phyloP scores from a whole-genome alignment of 2,797 vertebrate species.

The Falco naumanni region DNA sequence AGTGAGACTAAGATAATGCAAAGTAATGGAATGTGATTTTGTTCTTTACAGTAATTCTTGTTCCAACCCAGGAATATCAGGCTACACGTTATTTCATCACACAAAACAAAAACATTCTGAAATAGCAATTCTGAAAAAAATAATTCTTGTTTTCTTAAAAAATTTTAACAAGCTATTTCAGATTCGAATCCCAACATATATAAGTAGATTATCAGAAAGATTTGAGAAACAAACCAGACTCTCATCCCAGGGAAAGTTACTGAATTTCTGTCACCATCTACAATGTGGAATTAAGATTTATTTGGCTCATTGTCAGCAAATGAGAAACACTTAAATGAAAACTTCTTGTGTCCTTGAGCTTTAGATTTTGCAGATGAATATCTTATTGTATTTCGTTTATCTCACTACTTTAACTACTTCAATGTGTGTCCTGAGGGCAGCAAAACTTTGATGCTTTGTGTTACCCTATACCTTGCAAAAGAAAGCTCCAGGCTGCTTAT shows the following conservation, averaged over 20 bases:
- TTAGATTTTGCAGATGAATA: conserved; percentile 50
- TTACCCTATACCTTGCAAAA: conserved; percentile 61
- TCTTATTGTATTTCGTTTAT: conserved; percentile 44
- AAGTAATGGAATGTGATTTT: not conserved
- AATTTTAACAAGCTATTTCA: not conserved
- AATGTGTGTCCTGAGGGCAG: conserved; percentile 57
- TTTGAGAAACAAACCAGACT: not conserved
- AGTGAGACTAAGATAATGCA: not conserved
- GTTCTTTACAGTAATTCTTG: not conserved
- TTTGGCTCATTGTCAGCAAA: conserved; percentile 40
- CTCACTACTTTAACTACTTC: conserved; percentile 59
- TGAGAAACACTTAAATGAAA: conserved; percentile 45
- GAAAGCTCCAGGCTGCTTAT: conserved; percentile 64
- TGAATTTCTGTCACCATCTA: conserved; percentile 39
- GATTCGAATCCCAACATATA: not conserved
- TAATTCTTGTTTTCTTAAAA: not conserved
- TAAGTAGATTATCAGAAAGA: not conserved
- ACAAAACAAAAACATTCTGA: not conserved
- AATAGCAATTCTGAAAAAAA: not conserved
- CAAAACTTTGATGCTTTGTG: conserved; percentile 52
- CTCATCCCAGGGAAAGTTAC: not conserved
- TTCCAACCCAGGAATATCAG: not conserved
- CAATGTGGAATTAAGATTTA: conserved; percentile 25
- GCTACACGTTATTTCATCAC: not conserved
- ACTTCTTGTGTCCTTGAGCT: conserved; percentile 47